Evolutionary conservation across 2,888 invertebrate species (phyloP).

Genomic region (Rhingia rostrata): DNA sequence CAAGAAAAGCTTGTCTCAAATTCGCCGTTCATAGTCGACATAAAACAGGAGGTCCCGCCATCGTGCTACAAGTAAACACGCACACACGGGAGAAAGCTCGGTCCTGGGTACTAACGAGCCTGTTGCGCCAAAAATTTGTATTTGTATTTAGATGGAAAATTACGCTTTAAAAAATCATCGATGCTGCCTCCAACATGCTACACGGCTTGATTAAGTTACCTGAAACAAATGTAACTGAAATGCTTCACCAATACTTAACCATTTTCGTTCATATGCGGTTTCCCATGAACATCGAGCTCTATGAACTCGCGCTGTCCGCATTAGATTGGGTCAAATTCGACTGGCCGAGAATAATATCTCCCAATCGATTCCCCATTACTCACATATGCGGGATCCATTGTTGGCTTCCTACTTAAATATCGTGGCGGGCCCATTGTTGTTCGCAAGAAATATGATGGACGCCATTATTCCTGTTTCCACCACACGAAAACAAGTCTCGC

Average conservation of each 20-base stretch:
- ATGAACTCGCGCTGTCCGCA: constrained; percentile 25
- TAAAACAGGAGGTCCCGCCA: no score
- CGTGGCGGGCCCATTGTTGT: constrained; percentile 11
- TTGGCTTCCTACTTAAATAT: constrained; percentile 6
- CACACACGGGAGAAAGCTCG: no score
- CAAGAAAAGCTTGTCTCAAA: no score
- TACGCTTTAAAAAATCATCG: no score
- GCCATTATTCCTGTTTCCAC: constrained; percentile 57
- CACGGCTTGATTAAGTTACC: no score
- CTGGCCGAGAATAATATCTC: constrained; percentile 22
- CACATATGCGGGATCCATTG: constrained; percentile 29
- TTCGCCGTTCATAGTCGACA: no score
- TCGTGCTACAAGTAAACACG: no score
- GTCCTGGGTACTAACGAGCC: no score
- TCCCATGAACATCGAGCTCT: constrained; percentile 32
- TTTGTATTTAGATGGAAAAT: no score
- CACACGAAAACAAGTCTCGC: constrained; percentile 47
- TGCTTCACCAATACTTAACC: background rate
- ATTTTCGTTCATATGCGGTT: constrained; percentile 7
- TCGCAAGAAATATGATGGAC: constrained; percentile 65
- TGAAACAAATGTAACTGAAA: no score
- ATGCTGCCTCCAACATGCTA: no score
- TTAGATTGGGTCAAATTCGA: constrained; percentile 57
- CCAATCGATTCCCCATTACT: constrained; percentile 41
- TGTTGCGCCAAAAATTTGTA: no score